Percentiles rank a stretch among this genome's conserved stretches.
These are phyloP conservation scores for Raja brachyura DNA, from an alignment of 2,113 vertebrate genomes.

Conservation along the genomic window DNA sequence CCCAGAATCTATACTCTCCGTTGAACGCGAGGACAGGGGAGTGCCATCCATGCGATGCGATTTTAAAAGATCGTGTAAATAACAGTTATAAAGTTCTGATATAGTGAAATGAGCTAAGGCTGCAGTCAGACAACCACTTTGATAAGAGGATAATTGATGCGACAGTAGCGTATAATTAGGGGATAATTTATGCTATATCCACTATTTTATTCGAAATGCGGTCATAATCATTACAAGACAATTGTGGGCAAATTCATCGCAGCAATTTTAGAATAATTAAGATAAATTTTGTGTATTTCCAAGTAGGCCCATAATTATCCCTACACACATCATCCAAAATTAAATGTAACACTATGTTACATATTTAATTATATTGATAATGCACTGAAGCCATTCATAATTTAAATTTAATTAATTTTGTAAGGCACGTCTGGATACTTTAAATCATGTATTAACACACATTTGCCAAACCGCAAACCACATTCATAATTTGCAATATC, in stretches of 20 bases:
- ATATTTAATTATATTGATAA: constrained; percentile 79
- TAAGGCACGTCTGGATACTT: constrained; percentile 71
- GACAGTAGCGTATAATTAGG: constrained; percentile 99
- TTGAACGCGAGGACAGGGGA: constrained; percentile 83
- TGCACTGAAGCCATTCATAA: constrained; percentile 79
- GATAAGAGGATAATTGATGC: constrained; percentile 99
- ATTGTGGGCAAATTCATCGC: constrained; percentile 99
- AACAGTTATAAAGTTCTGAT: constrained; percentile 99
- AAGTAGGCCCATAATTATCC: constrained; percentile 96
- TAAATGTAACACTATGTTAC: constrained; percentile 77
- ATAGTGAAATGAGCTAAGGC: constrained; percentile 98
- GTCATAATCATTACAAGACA: constrained; percentile 99
- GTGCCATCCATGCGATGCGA: constrained; percentile 83
- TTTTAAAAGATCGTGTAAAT: constrained; percentile 98
- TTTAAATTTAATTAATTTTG: constrained; percentile 63
- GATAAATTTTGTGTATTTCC: constrained; percentile 88
- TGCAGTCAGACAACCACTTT: constrained; percentile 99
- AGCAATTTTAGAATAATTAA: constrained; percentile 98
- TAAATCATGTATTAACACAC: constrained; percentile 70
- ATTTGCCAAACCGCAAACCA: constrained; percentile 81
- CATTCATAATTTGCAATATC: constrained; percentile 92
- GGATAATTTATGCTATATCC: constrained; percentile 99
- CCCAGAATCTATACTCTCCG: constrained; percentile 45
- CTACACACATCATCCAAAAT: constrained; percentile 74
- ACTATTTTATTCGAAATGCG: constrained; percentile 98